Percentiles rank a stretch among this genome's conserved stretches.
Evolutionary conservation across 2,888 invertebrate species (phyloP).

Genomic region (Physocephala rufipes): DNA sequence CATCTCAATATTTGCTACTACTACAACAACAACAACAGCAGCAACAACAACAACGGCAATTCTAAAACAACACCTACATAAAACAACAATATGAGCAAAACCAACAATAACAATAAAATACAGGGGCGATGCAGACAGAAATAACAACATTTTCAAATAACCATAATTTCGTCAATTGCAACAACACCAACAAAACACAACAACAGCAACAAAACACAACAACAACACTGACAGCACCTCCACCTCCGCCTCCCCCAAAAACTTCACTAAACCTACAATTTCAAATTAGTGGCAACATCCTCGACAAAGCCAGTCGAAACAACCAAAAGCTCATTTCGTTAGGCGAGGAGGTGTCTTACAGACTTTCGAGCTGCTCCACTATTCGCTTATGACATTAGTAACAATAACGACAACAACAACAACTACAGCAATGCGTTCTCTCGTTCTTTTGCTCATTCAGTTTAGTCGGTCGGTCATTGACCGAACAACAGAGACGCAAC

Average conservation of each 20-base stretch:
- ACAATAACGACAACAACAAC: neutral
- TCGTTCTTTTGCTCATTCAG: slow-evolving; percentile 17
- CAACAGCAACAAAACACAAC: neutral
- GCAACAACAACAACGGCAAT: neutral
- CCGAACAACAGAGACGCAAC: slow-evolving; percentile 58
- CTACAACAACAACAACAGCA: too few species aligned
- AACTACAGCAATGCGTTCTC: neutral
- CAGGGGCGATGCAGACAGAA: neutral
- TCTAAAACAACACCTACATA: neutral
- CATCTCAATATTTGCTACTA: neutral
- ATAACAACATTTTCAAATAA: neutral
- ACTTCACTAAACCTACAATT: neutral
- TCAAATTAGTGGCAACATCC: neutral
- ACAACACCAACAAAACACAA: too few species aligned
- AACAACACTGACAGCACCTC: neutral
- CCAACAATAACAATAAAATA: too few species aligned
- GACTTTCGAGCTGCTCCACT: neutral
- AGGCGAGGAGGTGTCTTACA: neutral
- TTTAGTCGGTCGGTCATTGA: slow-evolving; percentile 62
- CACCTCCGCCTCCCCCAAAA: neutral
- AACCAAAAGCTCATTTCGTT: neutral
- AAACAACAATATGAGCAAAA: neutral
- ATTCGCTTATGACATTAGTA: slow-evolving; percentile 2
- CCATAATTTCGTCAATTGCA: neutral
- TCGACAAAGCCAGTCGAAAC: neutral